Base-by-base conservation (phyloP, 1,140 invertebrate species). In the Drosophila kikkawai region DNA sequence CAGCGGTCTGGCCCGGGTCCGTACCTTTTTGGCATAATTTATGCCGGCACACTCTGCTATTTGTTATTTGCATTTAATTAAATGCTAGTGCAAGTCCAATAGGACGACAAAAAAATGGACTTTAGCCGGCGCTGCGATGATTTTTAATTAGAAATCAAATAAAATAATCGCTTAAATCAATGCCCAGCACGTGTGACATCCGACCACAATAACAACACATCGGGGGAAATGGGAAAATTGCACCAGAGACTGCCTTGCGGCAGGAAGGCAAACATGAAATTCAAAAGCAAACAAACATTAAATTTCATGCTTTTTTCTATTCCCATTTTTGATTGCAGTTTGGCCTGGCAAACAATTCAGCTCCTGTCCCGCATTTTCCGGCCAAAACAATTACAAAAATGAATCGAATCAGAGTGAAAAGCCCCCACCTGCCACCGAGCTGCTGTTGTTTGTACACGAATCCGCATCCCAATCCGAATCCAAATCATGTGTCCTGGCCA, bases 31-130 rank as follows among this genome's bases (percentile, higher is more conserved):
- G 61, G 70, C 64, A 65, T 79, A 80, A 88, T 83, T 86, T 74
- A 86, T 86, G 83, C 60, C 76, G 65, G 63, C 75, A 70, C 39
- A 56, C 82, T 88, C 63, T 47, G 65, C 65, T 64, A 88, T 87
- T 87, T 87, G 84, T 87, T 87, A 75, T 88, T 88, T 90, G 85
- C 85, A 84, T 88, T 88, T 88, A 88, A 88, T 88, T 88, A 88
- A 88, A 87, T 58, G 34, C 79, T 76, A 80, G 83, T 74, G 58
- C 34, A 50, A 65, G 55, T 58, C 34, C 58, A 75, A 60, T 57
- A 65, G 63, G 22, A 19, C 19, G 17, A 13, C 53, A 66, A 37
- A 58, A 58, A 34, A 34, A 29, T 17, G 9, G 22, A 48, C 13
- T 26, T n/a, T 7, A 29, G 26, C 36, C 12, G 57, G 41, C 36